Conservation (phyloP, 2,113 vertebrate species). For the Oryzias celebensis region DNA sequence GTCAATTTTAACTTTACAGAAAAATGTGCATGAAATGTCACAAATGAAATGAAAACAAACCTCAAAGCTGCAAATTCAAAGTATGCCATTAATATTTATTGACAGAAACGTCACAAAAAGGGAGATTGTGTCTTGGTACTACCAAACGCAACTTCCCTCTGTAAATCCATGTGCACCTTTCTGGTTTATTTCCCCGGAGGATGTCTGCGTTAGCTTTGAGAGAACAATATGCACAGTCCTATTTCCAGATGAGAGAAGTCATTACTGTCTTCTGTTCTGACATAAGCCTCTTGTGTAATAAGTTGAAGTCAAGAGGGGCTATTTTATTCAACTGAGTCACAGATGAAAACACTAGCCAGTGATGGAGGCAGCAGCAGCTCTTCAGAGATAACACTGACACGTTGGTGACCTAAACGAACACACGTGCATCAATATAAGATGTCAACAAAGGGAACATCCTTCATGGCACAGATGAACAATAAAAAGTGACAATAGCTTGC, state of each 20-base stretch:
- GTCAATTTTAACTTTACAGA: too few species aligned
- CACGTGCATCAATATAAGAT: background rate
- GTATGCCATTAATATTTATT: too few species aligned
- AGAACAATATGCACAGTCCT: constrained; percentile 15
- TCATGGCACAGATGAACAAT: background rate
- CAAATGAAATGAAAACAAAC: too few species aligned
- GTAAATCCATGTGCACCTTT: constrained; percentile 3
- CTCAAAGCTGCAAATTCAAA: too few species aligned
- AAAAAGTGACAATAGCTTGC: constrained; percentile 1
- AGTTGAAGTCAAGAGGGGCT: constrained; percentile 38
- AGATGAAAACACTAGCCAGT: constrained; percentile 20
- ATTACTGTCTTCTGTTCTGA: constrained; percentile 31
- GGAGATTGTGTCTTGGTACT: too few species aligned
- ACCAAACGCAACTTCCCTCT: constrained; percentile 5
- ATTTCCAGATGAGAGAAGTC: constrained; percentile 42
- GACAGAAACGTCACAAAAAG: too few species aligned
- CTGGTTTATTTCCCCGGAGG: constrained; percentile 7
- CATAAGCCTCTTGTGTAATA: constrained; percentile 43
- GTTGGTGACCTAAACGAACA: constrained; percentile 30
- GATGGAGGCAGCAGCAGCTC: constrained; percentile 5
- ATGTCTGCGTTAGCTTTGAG: constrained; percentile 13
- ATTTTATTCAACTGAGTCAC: constrained; percentile 49
- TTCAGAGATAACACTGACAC: background rate
- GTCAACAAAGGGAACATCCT: constrained; percentile 17
- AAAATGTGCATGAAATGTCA: too few species aligned